Evolutionary conservation across 23 tunicate species (phyloP), one percentile per base, ranked within the genome.

Genomic region (Botrylloides violaceus): DNA sequence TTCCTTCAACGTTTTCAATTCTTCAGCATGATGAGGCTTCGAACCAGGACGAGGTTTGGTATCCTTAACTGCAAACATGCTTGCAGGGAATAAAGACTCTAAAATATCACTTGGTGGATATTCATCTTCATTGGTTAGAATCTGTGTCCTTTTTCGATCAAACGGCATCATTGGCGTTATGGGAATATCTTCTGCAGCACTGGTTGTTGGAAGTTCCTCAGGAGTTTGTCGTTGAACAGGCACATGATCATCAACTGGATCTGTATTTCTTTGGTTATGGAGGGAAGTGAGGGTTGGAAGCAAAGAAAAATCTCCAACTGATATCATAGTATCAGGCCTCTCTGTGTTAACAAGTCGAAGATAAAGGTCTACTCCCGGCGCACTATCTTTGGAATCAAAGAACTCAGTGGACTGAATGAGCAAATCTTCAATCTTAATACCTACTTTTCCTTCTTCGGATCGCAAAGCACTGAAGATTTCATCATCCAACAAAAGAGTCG

Each of bases 31-130:
- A 43, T 43, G 15, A 43, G 53, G 15, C 53, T 43, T 43, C n/a
- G n/a, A n/a, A n/a, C n/a, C n/a, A 15, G 15, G 12, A 43, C 36
- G 35, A 3, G 70, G 12, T 7, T 63, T 63, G 26, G 70, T 22
- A 63, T 79, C 80, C 38, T 79, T 73, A 36, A 25, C 64, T 29
- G 91, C 64, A 23, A 83, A 34, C 6, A 65, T 81, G 72, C 83
- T 82, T 53, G 82, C 97, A 31, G 97, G 97, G 9, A 90, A 59
- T 27, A 90, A 73, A 31, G 66, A 66, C 61, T 75, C 74, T 24
- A 90, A 33, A 9, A 77, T 87, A 63, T 90, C 97, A 77, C 57
- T 71, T 2, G 97, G 90, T 1, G 97, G 97, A 64, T 68, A 83
- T 68, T 83, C 89, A 77, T 90, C 97, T 59, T 90, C 97, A 60